Evolutionary conservation across 1,140 invertebrate species (phyloP).

Genomic region (Orius insidiosus): DNA sequence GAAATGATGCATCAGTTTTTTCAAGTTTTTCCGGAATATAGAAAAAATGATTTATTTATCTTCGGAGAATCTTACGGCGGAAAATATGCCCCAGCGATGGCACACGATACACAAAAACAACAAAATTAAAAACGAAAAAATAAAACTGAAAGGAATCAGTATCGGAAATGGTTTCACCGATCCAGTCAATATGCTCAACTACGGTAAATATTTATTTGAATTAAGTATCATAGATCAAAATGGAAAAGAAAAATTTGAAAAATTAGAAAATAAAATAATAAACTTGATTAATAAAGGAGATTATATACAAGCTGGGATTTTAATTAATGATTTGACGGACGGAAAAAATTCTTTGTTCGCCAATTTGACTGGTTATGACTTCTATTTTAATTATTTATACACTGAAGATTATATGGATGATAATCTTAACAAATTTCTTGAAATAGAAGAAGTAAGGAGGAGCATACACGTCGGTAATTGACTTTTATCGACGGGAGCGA

Average conservation of each 20-base stretch:
- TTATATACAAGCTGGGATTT: slow-evolving; percentile 10
- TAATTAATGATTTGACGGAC: slow-evolving; percentile 11
- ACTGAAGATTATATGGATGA: slow-evolving; percentile 1
- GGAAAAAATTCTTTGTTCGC: slow-evolving; percentile 28
- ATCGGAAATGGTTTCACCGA: slow-evolving; percentile 77
- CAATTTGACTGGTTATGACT: slow-evolving; percentile 52
- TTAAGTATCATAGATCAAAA: slow-evolving; percentile 33
- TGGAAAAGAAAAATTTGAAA: slow-evolving; percentile 12
- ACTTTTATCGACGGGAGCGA: slow-evolving; percentile 25
- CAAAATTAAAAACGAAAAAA: slow-evolving; percentile 38
- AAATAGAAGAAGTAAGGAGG: slow-evolving; percentile 37
- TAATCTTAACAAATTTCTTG: slow-evolving; percentile 35
- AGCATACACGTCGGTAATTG: slow-evolving; percentile 69
- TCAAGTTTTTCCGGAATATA: slow-evolving; percentile 32
- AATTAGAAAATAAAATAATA: slow-evolving; percentile 13
- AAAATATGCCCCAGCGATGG: slow-evolving; percentile 34
- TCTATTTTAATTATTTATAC: slow-evolving; percentile 64
- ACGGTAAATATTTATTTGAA: slow-evolving; percentile 66
- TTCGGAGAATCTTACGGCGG: slow-evolving; percentile 39
- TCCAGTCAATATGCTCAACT: slow-evolving; percentile 54
- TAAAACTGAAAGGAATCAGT: slow-evolving; percentile 49
- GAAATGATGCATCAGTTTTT: slow-evolving; percentile 52
- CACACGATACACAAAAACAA: slow-evolving; percentile 32
- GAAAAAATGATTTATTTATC: slow-evolving; percentile 20
- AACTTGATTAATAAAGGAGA: not conserved